Percentiles rank a stretch among this genome's conserved stretches.
phyloP scores from a whole-genome alignment of 2,888 invertebrate species.

The Emmelina monodactyla region DNA sequence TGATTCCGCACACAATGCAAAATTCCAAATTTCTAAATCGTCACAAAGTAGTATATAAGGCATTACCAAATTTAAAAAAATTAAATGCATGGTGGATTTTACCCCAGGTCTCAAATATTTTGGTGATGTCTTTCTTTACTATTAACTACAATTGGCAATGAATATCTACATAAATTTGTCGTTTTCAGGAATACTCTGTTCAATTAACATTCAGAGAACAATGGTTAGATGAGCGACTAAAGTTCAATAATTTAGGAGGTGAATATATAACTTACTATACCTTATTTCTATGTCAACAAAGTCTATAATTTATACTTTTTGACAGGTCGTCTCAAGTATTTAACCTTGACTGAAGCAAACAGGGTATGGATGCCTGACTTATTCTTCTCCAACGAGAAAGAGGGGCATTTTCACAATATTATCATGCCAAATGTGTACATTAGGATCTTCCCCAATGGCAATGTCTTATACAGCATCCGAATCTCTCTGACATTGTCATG shows the following conservation, averaged over 20 bases:
- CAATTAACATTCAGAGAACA: slow-evolving; percentile 97
- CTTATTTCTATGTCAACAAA: background rate
- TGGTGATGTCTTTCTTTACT: too few relatives aligned
- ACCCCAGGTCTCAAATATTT: too few relatives aligned
- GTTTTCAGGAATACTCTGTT: slow-evolving; percentile 94
- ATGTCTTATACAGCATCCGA: slow-evolving; percentile 96
- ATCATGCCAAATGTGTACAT: slow-evolving; percentile 98
- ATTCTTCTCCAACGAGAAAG: slow-evolving; percentile 98
- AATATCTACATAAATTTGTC: too few relatives aligned
- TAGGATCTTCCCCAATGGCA: slow-evolving; percentile 93
- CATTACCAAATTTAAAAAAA: too few relatives aligned
- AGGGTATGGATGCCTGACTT: slow-evolving; percentile 99
- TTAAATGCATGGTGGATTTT: too few relatives aligned
- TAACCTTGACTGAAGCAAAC: slow-evolving; percentile 92
- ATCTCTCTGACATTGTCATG: slow-evolving; percentile 95
- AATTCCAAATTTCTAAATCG: too few relatives aligned
- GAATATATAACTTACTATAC: slow-evolving; percentile 25
- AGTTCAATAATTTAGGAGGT: slow-evolving; percentile 88
- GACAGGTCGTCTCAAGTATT: slow-evolving; percentile 85
- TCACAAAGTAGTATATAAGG: too few relatives aligned
- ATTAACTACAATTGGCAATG: too few relatives aligned
- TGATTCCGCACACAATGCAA: too few relatives aligned
- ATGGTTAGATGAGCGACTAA: slow-evolving; percentile 93
- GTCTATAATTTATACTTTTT: background rate
- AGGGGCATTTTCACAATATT: slow-evolving; percentile 96